These are phyloP conservation scores for Pteropus rufus DNA, from an alignment of 2,797 vertebrate genomes.

Conservation along the genomic window DNA sequence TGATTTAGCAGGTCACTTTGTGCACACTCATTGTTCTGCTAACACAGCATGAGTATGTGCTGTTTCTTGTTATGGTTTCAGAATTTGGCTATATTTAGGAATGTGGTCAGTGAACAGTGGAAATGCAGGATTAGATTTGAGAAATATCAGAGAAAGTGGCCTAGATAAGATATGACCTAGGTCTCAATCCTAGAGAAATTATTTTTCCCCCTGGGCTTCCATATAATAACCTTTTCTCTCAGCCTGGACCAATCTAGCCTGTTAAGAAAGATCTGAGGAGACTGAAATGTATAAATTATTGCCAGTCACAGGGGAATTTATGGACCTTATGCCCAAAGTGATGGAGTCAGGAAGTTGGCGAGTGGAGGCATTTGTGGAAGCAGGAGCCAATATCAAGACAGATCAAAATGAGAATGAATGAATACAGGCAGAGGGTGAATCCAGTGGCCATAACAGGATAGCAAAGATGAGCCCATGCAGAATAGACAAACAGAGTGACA, in stretches of 20 bases:
- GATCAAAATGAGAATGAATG: slow-evolving; percentile 20
- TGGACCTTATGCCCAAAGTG: background rate
- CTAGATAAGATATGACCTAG: background rate
- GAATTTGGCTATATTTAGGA: background rate
- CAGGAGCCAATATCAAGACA: background rate
- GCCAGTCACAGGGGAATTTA: background rate
- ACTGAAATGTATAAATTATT: background rate
- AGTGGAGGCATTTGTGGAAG: background rate
- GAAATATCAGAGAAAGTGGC: background rate
- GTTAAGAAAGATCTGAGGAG: background rate
- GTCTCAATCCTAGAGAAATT: background rate
- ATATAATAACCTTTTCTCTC: background rate
- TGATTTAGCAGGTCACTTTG: background rate
- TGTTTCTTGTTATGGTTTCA: background rate
- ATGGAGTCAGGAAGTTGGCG: background rate
- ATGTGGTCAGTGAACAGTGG: background rate
- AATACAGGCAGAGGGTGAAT: background rate
- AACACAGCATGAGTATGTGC: background rate
- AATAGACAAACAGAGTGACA: background rate
- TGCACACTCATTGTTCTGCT: background rate
- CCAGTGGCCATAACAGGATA: background rate
- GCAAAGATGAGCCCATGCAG: background rate
- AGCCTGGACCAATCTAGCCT: background rate
- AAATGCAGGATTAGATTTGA: background rate
- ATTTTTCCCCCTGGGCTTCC: background rate